These are phyloP conservation scores for Micropoecilia bifurca DNA, from an alignment of 2,797 vertebrate species.

Conservation along the genomic window DNA sequence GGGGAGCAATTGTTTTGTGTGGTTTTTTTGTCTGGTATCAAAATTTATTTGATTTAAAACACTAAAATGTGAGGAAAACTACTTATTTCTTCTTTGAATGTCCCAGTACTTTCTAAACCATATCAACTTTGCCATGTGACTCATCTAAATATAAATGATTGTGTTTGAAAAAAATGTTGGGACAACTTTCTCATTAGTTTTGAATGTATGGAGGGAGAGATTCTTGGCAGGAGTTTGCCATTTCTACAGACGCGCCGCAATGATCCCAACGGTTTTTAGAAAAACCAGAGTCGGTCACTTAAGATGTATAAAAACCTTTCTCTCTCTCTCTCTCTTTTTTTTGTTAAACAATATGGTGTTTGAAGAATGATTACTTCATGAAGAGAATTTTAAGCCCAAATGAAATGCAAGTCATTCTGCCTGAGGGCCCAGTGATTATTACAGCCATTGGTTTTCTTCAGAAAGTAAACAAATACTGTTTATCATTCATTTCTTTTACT, in stretches of 20 bases:
- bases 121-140: not conserved
- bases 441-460: conserved; percentile 12
- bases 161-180: conserved; percentile 28
- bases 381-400: not conserved
- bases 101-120: not conserved
- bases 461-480: conserved; percentile 55
- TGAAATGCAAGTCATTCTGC: conserved; percentile 53
- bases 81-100: not conserved
- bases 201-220: conserved; percentile 42
- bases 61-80: not conserved
- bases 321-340: conserved; percentile 1
- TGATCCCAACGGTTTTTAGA: not conserved
- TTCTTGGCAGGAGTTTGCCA: not conserved
- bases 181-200: conserved; percentile 26
- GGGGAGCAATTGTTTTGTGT: not conserved
- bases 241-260: not conserved
- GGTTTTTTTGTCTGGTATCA: not conserved
- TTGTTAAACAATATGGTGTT: not conserved
- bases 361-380: not conserved
- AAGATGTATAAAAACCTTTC: not conserved
- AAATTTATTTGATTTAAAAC: not conserved
- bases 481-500: conserved; percentile 57
- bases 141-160: not conserved
- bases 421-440: conserved; percentile 51
- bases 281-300: no score